Evolutionary conservation across 2,888 invertebrate genomes (phyloP).

Genomic region (Kuschelorhynchus macadamiae): DNA sequence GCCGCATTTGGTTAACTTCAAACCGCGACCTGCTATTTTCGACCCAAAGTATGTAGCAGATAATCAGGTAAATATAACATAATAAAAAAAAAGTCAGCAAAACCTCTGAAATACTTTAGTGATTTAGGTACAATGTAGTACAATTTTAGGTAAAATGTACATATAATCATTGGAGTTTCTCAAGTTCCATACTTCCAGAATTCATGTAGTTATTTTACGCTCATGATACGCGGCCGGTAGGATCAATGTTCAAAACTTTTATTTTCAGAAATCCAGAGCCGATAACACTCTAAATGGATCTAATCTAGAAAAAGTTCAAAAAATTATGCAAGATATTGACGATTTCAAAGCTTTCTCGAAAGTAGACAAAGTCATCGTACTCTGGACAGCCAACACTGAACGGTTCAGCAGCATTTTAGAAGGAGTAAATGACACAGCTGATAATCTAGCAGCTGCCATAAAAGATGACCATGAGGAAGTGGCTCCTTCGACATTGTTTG

Average conservation of each 20-base stretch:
- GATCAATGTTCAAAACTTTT: too few species aligned
- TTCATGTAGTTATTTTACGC: too few species aligned
- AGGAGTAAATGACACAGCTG: constrained; percentile 89
- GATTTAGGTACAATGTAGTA: too few species aligned
- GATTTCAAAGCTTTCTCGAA: constrained; percentile 83
- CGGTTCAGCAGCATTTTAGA: constrained; percentile 81
- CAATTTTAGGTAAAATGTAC: too few species aligned
- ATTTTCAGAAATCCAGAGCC: constrained; percentile 79
- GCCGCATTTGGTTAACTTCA: constrained; percentile 76
- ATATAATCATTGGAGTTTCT: too few species aligned
- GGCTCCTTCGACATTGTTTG: constrained; percentile 94
- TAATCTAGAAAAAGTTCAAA: constrained; percentile 80
- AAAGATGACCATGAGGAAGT: constrained; percentile 83
- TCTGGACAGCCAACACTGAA: constrained; percentile 99
- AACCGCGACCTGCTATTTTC: constrained; percentile 90
- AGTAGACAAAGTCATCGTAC: constrained; percentile 84
- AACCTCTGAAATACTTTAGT: too few species aligned
- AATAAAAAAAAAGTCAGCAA: too few species aligned
- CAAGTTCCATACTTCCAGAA: too few species aligned
- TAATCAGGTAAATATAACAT: constrained; percentile 81
- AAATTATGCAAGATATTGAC: constrained; percentile 86
- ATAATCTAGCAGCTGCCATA: constrained; percentile 83
- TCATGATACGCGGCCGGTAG: too few species aligned
- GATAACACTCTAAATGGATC: constrained; percentile 87
- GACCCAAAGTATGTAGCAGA: constrained; percentile 95